These are phyloP conservation scores for Rhinolophus sinicus DNA, from an alignment of 2,113 vertebrate genomes.

Conservation along the genomic window DNA sequence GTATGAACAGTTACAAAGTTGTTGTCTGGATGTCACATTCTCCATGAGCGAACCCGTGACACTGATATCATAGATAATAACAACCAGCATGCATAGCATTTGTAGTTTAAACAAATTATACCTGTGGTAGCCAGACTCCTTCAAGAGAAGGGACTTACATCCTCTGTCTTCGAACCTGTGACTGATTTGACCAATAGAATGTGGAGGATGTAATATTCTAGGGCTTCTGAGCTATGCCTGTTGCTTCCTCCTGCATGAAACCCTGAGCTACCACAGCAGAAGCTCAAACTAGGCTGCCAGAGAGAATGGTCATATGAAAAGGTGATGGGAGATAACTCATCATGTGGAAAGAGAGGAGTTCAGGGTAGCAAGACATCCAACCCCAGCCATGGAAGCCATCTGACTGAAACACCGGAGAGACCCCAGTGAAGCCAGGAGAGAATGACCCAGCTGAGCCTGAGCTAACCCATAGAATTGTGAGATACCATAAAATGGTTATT, in stretches of 20 bases:
- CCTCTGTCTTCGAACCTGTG: neutral
- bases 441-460: neutral
- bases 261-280: neutral
- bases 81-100: neutral
- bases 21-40: neutral
- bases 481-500: neutral
- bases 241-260: neutral
- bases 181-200: neutral
- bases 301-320: neutral
- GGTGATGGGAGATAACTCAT: neutral
- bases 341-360: neutral
- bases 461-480: neutral
- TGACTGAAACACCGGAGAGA: neutral
- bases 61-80: neutral
- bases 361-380: neutral
- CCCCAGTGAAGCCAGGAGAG: neutral
- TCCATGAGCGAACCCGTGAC: neutral
- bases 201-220: rapidly evolving
- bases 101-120: neutral
- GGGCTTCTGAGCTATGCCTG: neutral
- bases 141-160: neutral
- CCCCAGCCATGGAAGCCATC: neutral
- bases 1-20: neutral
- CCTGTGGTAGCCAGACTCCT: neutral
- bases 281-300: rapidly evolving